A percentile compares a stretch with the other conserved stretches of the same genome.
Conservation (phyloP, 2,888 invertebrate species). For the Ennomos fuscantarius region DNA sequence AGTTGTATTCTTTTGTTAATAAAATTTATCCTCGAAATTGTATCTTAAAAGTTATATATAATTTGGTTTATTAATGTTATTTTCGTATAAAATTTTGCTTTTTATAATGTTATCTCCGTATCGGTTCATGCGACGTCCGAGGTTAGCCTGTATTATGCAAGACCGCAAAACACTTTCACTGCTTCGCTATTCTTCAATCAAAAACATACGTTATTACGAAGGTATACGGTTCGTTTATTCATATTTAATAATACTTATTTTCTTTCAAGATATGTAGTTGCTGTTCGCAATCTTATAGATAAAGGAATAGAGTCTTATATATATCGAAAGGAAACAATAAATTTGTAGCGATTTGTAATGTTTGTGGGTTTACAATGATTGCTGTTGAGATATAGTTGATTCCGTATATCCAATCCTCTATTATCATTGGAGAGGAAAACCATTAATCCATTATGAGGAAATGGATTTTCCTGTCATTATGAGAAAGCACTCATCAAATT, state of each 20-base stretch:
- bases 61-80: too few relatives aligned
- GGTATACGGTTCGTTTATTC: slow-evolving; percentile 19
- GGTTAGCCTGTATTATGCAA: slow-evolving; percentile 72
- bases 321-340: slow-evolving; percentile 3
- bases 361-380: slow-evolving; percentile 23
- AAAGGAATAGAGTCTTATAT: slow-evolving; percentile 6
- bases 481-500: neutral
- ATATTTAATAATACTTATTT: slow-evolving; percentile 17
- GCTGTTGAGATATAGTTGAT: slow-evolving; percentile 20
- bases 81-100: neutral
- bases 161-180: slow-evolving; percentile 73
- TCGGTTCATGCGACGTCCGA: slow-evolving; percentile 58
- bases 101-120: slow-evolving; percentile 38
- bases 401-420: slow-evolving; percentile 17
- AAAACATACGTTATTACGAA: slow-evolving; percentile 50
- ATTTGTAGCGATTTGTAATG: slow-evolving; percentile 24
- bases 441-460: slow-evolving; percentile 19
- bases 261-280: slow-evolving; percentile 35
- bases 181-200: slow-evolving; percentile 39
- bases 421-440: slow-evolving; percentile 18
- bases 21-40: too few relatives aligned
- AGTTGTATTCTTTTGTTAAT: too few relatives aligned
- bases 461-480: slow-evolving; percentile 23
- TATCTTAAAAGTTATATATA: too few relatives aligned
- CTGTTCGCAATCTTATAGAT: slow-evolving; percentile 19